A percentile compares a stretch with the other conserved stretches of the same genome.
These are phyloP conservation scores for Alces alces DNA, from an alignment of 2,113 vertebrate species.

Conservation along the genomic window DNA sequence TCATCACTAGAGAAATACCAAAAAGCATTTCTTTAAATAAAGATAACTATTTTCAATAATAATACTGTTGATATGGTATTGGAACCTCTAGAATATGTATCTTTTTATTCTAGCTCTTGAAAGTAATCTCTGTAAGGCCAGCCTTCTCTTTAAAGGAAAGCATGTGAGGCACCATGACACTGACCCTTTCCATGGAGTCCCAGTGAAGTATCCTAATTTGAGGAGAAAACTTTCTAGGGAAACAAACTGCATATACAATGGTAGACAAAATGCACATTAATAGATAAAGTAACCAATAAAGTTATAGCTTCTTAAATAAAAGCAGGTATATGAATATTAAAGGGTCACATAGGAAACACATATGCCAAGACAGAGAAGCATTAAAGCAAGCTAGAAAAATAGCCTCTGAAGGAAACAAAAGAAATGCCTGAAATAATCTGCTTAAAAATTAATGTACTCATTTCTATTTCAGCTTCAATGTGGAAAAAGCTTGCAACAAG, in stretches of 20 bases:
- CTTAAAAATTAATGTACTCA: background rate
- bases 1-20: background rate
- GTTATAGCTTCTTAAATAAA: background rate
- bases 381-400: background rate
- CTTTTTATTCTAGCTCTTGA: background rate
- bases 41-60: background rate
- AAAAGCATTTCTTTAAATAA: background rate
- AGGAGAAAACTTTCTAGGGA: background rate
- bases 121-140: background rate
- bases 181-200: background rate
- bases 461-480: background rate
- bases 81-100: background rate
- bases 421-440: background rate
- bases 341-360: background rate
- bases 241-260: background rate
- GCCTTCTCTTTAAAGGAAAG: background rate
- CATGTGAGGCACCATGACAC: too few species aligned
- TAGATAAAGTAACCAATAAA: background rate
- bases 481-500: background rate
- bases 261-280: background rate
- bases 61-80: background rate
- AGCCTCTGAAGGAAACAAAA: background rate
- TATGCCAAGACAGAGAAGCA: background rate
- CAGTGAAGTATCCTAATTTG: background rate
- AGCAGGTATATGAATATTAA: background rate